phyloP scores from a whole-genome alignment of 2,113 vertebrate species.

The Oenanthe melanoleuca region DNA sequence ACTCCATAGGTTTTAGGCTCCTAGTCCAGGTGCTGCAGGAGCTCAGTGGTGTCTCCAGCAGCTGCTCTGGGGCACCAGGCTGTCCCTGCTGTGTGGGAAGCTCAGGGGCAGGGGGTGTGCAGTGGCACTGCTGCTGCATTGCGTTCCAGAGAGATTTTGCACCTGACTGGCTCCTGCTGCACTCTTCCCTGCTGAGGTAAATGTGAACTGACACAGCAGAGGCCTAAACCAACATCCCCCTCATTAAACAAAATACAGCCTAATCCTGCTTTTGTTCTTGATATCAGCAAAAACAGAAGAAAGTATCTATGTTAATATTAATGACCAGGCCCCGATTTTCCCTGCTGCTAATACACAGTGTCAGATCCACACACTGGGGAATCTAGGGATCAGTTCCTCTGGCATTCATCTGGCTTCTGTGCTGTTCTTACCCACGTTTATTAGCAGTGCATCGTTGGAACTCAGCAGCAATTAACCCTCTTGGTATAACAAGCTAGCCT shows the following conservation, averaged over 20 bases:
- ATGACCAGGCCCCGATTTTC: background rate
- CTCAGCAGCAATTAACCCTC: conserved; percentile 2
- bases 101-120: background rate
- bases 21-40: background rate
- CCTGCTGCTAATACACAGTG: conserved; percentile 32
- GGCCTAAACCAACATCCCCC: conserved; percentile 36
- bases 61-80: fast-evolving
- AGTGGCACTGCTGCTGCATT: background rate
- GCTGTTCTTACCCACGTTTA: conserved; percentile 35
- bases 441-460: conserved; percentile 43
- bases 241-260: conserved; percentile 21
- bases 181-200: background rate
- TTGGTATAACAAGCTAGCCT: background rate
- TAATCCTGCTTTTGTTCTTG: conserved; percentile 57
- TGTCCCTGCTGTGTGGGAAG: background rate
- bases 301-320: conserved; percentile 64
- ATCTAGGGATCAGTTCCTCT: conserved; percentile 38
- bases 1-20: background rate
- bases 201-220: conserved; percentile 30
- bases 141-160: conserved; percentile 48
- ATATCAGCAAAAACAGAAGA: conserved; percentile 16
- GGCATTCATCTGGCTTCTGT: background rate
- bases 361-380: conserved; percentile 33
- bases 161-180: conserved; percentile 33
- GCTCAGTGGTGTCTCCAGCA: background rate